Conservation (phyloP, 2,888 invertebrate genomes). For the Hemaris fuciformis region DNA sequence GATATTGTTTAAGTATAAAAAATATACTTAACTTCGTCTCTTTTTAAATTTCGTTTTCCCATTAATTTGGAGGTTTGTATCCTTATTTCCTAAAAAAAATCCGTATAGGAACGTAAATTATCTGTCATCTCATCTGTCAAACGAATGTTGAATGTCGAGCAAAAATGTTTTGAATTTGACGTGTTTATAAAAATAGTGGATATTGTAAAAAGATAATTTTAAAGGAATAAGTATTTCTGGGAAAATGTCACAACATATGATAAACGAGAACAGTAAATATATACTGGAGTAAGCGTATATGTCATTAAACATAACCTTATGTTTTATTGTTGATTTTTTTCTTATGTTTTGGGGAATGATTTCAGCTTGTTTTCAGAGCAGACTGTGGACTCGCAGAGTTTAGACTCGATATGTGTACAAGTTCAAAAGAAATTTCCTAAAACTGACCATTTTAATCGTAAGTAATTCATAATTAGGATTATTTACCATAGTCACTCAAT, state of each 20-base stretch:
- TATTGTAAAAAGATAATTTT: not conserved
- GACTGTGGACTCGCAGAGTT: constrained; percentile 86
- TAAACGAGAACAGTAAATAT: constrained; percentile 76
- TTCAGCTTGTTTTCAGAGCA: constrained; percentile 87
- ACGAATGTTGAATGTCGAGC: not conserved
- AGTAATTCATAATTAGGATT: constrained; percentile 36
- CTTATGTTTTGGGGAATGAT: constrained; percentile 21
- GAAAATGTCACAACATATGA: constrained; percentile 67
- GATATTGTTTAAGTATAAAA: too few relatives aligned
- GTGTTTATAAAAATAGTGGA: not conserved
- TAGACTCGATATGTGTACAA: constrained; percentile 89
- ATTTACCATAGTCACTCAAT: not conserved
- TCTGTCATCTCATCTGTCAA: not conserved
- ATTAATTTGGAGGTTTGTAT: too few relatives aligned
- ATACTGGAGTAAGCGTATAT: constrained; percentile 67
- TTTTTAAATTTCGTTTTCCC: too few relatives aligned
- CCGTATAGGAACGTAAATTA: too few relatives aligned
- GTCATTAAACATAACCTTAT: constrained; percentile 31
- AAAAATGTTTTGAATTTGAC: constrained; percentile 8
- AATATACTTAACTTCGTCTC: too few relatives aligned
- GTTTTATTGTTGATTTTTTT: constrained; percentile 10
- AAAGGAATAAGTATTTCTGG: not conserved
- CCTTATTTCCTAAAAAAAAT: not conserved
- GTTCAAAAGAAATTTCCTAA: constrained; percentile 90
- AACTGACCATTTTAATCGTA: constrained; percentile 89